Conservation (phyloP, 2,888 invertebrate species). For the Apotomis betuletana region DNA sequence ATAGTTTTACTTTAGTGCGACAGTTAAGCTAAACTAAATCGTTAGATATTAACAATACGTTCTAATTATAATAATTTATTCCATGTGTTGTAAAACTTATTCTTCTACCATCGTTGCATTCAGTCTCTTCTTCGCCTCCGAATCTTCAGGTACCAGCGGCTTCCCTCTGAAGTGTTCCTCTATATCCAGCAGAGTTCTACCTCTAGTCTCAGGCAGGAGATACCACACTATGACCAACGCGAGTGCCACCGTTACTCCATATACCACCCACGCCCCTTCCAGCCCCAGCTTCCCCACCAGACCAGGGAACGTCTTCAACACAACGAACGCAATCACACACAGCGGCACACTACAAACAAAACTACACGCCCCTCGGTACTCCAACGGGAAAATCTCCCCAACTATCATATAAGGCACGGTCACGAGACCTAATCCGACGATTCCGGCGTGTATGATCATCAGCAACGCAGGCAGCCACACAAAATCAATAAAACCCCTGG, state of each 20-base stretch:
- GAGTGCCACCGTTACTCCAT: constrained; percentile 31
- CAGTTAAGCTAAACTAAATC: too few relatives aligned
- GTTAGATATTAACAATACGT: too few relatives aligned
- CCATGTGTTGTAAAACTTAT: neutral
- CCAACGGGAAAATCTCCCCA: constrained; percentile 39
- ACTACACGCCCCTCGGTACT: constrained; percentile 47
- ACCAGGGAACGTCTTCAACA: constrained; percentile 34
- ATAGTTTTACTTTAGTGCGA: too few relatives aligned
- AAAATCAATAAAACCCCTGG: neutral
- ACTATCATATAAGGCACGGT: constrained; percentile 18
- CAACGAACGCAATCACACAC: constrained; percentile 3
- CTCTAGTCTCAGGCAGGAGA: constrained; percentile 44
- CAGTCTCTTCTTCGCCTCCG: neutral
- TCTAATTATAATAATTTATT: too few relatives aligned
- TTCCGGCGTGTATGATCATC: neutral
- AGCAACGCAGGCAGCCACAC: constrained; percentile 5
- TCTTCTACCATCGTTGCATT: neutral
- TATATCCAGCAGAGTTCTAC: constrained; percentile 43
- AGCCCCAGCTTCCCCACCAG: constrained; percentile 23
- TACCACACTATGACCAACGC: constrained; percentile 32
- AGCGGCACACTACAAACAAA: constrained; percentile 21
- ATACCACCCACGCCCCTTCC: constrained; percentile 36
- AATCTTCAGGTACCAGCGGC: constrained; percentile 2
- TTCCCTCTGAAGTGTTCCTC: constrained; percentile 44
- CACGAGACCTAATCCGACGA: constrained; percentile 13